Conservation (phyloP, 2,113 vertebrate genomes). For the Motacilla alba region DNA sequence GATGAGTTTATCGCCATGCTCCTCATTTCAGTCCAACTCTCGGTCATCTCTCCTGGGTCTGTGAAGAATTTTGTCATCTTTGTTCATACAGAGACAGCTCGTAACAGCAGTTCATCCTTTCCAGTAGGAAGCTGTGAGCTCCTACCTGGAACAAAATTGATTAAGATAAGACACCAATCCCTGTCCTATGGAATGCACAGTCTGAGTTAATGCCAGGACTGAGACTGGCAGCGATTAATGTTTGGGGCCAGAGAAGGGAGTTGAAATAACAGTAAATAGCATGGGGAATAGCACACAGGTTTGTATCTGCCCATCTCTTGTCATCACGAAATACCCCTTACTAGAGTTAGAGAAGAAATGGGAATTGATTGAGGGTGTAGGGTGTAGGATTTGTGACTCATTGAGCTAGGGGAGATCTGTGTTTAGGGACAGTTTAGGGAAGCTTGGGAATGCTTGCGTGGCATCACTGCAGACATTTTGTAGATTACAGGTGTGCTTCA, state of each 20-base stretch:
- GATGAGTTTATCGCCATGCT: neutral
- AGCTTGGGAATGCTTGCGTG: neutral
- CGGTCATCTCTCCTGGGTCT: neutral
- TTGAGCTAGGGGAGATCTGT: neutral
- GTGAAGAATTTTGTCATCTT: neutral
- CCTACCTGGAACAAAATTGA: neutral
- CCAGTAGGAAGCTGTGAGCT: neutral
- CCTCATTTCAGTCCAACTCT: neutral
- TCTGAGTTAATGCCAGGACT: neutral
- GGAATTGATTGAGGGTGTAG: neutral
- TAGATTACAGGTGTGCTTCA: neutral
- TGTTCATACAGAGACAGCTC: neutral
- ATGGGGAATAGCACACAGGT: neutral
- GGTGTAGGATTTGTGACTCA: neutral
- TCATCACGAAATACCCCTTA: neutral
- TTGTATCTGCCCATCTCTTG: neutral
- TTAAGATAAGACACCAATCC: neutral
- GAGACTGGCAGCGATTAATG: neutral
- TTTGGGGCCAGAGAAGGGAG: neutral
- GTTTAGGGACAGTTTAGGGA: neutral
- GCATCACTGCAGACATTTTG: neutral
- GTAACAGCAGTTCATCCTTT: neutral
- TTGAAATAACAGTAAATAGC: neutral
- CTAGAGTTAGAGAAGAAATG: neutral
- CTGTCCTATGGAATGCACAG: neutral